Base-by-base conservation (phyloP, 2,888 invertebrate species). In the Coleophora deauratella region DNA sequence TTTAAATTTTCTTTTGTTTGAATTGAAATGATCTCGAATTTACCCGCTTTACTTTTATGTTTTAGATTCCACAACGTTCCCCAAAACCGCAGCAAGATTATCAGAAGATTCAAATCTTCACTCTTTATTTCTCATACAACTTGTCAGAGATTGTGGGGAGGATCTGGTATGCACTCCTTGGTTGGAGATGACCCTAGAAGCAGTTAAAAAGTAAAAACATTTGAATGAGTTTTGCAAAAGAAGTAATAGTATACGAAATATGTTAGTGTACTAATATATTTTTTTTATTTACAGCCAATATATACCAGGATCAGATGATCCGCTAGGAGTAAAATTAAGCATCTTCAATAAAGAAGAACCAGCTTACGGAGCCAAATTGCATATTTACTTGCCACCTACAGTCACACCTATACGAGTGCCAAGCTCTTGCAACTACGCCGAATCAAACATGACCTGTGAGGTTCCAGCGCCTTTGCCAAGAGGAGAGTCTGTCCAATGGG, bases 101-200 rank as follows among this genome's bases (percentile, higher is more conserved):
- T 77, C 76, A 0, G 75, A 75, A 15, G 66, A 72, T 4, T 77
- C 81, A 0, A 50, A 47, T 1, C 47, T 75, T 14, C 62, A 66
- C 21, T 62, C 74, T 2, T 62, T 69, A 1, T 73, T 76, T 21
- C 59, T 70, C 0, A 73, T 84, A 8, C 81, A 81, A 35, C 46
- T 85, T 34, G 73, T 85, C 0, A 71, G 80, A 34, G 88, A 86
- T 41, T 90, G 89, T 51, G 88, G 88, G 0, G 69, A 77, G 10
- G 88, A 88, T 44, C 64, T 86, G 32, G 71, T 85, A 39, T 87
- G 89, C 55, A 75, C 67, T 8, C 87, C 89, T 1, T 74, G 81
- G 60, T 58, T 89, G 3, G 57, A 59, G 1, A 62, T 89, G 58
- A 58, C 54, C 0, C 52, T 85, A 13, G 55, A 72, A 37, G 44